Evolutionary conservation across 2,888 invertebrate species (phyloP).

Genomic region (Blomia tropicalis): DNA sequence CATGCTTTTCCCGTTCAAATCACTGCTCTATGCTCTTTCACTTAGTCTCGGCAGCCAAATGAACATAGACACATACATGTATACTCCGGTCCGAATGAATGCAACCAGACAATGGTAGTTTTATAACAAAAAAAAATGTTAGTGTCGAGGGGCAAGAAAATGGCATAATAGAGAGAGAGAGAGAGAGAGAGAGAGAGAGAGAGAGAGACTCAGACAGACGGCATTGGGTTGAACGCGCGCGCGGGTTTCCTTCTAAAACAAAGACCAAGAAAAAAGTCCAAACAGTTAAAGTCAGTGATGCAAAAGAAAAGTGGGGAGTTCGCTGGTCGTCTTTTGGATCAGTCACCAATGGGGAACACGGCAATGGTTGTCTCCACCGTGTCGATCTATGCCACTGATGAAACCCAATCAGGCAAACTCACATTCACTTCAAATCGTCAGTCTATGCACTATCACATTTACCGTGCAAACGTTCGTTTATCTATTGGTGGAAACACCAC

Average conservation of each 20-base stretch:
- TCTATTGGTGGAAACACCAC: background rate
- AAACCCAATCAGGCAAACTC: conserved; percentile 13
- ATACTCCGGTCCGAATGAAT: conserved; percentile 1
- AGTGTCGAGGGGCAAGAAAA: no score
- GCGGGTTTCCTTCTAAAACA: background rate
- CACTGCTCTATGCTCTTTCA: background rate
- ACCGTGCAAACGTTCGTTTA: background rate
- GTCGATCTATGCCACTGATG: no score
- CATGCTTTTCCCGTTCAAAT: conserved; percentile 8
- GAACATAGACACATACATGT: no score
- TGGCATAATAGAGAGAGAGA: no score
- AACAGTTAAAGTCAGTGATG: conserved; percentile 2
- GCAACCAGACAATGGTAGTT: conserved; percentile 4
- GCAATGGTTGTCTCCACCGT: no score
- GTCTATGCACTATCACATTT: conserved; percentile 10
- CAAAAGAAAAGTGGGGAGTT: no score
- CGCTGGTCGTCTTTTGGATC: no score
- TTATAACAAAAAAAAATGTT: no score
- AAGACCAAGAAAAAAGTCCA: background rate
- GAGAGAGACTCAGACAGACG: background rate
- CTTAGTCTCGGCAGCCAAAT: background rate
- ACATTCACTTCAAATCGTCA: conserved; percentile 9
- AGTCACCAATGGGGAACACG: no score
- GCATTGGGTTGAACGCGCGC: background rate
- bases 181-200: no score